Evolutionary conservation across 2,888 invertebrate genomes (phyloP), one percentile per base, ranked within the genome.

Genomic region (Creontiades dilutus): DNA sequence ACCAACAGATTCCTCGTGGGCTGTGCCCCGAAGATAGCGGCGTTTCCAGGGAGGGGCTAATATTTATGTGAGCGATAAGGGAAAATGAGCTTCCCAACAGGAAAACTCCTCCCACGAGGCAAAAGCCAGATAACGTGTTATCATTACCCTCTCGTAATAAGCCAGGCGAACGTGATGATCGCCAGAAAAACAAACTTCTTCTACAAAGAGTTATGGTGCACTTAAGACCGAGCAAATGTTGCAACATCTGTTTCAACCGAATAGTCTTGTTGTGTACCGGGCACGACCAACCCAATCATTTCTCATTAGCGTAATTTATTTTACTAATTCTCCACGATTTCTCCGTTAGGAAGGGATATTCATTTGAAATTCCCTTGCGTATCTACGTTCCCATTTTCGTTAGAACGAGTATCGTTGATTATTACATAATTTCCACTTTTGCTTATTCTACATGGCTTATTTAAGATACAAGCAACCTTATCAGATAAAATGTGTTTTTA

Each of bases 61-160:
- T 78, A 78, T 78, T 78, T 78, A 78, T 46, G 78, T 9, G 78
- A 28, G 78, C 16, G 78, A 78, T 78, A 78, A 78, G 37, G 78
- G 78, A 46, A 47, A 78, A 47, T 37, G 78, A 78, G 47, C 78
- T 37, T 78, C 47, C 9, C 78, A 14, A 16, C 78, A 7, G 78
- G 78, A 78, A 78, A 78, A 78, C 78, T 47, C 78, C 47, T 16
- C 78, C 78, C 78, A 68, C 68, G 27, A 68, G 13, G 68, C 68
- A 19, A 68, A 68, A 68, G 68, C 68, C 23, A 2, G 68, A 68
- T n/a, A 68, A 68, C 68, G 7, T 19, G n/a, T 68, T 47, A 78
- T 78, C 78, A 46, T 46, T 37, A n/a, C 47, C 16, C 78, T 1
- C 46, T 19, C 78, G 16, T 37, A 19, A 78, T 46, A 11, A 16